Base-by-base conservation (phyloP, 53 echinoderm and acorn worm genomes). In the Echinarachnius parma region DNA sequence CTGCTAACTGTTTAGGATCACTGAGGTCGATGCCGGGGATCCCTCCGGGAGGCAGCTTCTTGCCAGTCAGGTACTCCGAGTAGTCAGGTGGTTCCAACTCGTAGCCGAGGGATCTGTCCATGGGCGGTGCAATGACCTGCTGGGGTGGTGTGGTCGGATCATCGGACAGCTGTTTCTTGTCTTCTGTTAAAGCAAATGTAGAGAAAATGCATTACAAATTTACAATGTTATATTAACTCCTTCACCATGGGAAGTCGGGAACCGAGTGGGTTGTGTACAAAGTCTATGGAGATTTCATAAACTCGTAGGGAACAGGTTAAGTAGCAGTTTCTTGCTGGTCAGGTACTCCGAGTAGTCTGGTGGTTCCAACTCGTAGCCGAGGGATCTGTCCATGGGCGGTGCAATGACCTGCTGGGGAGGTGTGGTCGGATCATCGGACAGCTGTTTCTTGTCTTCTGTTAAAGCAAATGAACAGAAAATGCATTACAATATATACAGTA, bases 291-390 rank as follows among this genome's bases (percentile, higher is more conserved):
- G n/a, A n/a, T n/a, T n/a, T n/a, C n/a, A n/a, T n/a, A n/a, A n/a
- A n/a, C n/a, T n/a, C n/a, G n/a, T n/a, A n/a, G n/a, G n/a, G n/a
- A n/a, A n/a, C n/a, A n/a, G n/a, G n/a, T n/a, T n/a, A 39, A 92
- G 98, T 14, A 92, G 98, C 20, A 98, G 63, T 62, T 98, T 98
- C 88, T 98, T 98, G 52, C 98, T 92, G 9, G 92, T 98, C 61
- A 98, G 80, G 64, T 98, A 98, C 77, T 98, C 98, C 0, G 98
- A 98, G 63, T 98, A 98, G 75, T 98, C 98, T 52, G 98, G 98
- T 21, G 89, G 92, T 30, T 98, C 88, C 42, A 56, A 65, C 44
- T 65, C 69, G 22, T 55, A 44, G 3, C 46, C 42, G 2, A 66
- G 46, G 4, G 76, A 79, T 28, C 66, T 35, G 35, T 86, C 83